Percentiles rank a stretch among this genome's conserved stretches.
phyloP scores from a whole-genome alignment of 2,888 invertebrate genomes.

The Balanococcus diminutus region DNA sequence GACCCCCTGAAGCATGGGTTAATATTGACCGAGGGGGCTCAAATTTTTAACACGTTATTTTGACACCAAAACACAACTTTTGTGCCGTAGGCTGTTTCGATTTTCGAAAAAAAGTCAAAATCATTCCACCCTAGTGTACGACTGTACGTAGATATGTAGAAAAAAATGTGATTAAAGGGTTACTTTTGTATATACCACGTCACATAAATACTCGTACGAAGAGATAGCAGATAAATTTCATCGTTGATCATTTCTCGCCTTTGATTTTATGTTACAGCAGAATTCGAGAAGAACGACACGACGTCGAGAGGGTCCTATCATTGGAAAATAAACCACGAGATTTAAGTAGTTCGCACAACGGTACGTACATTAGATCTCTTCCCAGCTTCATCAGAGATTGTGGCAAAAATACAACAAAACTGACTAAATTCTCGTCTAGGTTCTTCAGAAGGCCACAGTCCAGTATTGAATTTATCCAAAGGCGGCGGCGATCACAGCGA shows the following conservation, averaged over 20 bases:
- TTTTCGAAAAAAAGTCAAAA: too few species aligned
- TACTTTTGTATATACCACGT: background rate
- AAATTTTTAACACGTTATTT: too few species aligned
- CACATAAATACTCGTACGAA: too few species aligned
- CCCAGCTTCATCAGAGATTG: background rate
- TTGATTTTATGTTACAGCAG: conserved; percentile 67
- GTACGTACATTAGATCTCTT: conserved; percentile 64
- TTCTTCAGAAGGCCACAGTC: conserved; percentile 88
- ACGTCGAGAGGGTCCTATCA: conserved; percentile 75
- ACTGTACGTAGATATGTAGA: background rate
- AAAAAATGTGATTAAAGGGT: background rate
- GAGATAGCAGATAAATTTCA: too few species aligned
- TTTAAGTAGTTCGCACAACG: conserved; percentile 85
- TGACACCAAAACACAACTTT: too few species aligned
- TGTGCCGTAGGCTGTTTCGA: too few species aligned
- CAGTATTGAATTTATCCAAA: conserved; percentile 88
- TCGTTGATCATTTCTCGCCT: background rate
- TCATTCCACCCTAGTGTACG: too few species aligned
- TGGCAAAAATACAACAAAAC: background rate
- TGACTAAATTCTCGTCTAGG: too few species aligned
- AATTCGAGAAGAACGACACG: conserved; percentile 84
- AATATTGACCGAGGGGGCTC: too few species aligned
- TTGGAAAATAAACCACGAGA: conserved; percentile 84
- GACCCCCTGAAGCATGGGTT: too few species aligned
- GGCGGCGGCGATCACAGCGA: conserved; percentile 70